These are phyloP conservation scores for Chrysolophus pictus DNA, from an alignment of 2,797 vertebrate species.

Conservation along the genomic window DNA sequence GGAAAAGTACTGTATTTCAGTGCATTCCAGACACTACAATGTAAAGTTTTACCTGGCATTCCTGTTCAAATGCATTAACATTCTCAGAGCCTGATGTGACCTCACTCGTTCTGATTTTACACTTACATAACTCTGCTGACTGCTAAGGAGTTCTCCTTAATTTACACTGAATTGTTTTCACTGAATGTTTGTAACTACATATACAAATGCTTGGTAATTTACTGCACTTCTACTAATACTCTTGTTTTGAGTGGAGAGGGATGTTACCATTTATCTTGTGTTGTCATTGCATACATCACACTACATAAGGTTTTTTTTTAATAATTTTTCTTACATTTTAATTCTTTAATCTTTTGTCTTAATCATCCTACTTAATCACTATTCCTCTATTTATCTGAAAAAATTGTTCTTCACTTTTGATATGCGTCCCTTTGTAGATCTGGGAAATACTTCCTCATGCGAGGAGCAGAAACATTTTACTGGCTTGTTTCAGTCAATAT, in stretches of 20 bases:
- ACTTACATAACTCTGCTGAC: conserved; percentile 44
- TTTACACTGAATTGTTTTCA: conserved; percentile 30
- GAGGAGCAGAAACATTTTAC: background rate
- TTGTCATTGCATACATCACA: background rate
- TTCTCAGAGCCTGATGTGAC: conserved; percentile 32
- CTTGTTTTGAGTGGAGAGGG: background rate
- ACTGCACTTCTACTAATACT: background rate
- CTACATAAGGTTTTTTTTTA: background rate
- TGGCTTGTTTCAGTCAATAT: background rate
- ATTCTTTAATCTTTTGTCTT: background rate
- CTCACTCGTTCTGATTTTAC: conserved; percentile 53
- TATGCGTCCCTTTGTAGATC: background rate
- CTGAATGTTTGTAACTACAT: background rate
- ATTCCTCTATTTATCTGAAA: background rate
- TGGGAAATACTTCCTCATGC: background rate
- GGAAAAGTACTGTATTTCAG: conserved; percentile 18
- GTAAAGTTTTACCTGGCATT: conserved; percentile 32
- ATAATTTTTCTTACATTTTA: background rate
- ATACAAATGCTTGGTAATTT: conserved; percentile 22
- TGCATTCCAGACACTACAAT: conserved; percentile 1
- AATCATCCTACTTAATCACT: background rate
- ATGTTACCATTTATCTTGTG: background rate
- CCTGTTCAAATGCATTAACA: conserved; percentile 48
- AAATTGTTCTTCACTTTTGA: background rate
- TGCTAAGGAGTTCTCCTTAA: conserved; percentile 38